These are phyloP conservation scores for Lithodes maja DNA, from an alignment of 2,888 invertebrate species.

Conservation along the genomic window DNA sequence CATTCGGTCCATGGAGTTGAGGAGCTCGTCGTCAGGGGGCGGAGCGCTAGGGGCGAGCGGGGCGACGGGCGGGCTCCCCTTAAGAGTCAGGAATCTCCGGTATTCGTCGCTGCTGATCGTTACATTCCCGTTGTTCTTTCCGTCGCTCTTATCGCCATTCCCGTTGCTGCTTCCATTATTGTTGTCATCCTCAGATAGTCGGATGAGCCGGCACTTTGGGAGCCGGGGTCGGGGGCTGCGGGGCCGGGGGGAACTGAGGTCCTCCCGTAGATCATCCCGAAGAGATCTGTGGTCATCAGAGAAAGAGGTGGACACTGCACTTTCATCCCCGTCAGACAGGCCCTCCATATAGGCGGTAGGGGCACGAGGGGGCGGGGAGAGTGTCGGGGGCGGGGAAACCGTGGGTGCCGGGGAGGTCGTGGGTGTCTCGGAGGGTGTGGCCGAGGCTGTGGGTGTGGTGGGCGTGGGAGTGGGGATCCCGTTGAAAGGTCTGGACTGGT, in stretches of 20 bases:
- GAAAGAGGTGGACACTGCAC: conserved; percentile 52
- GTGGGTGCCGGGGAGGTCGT: conserved; percentile 56
- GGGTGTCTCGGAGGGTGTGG: conserved; percentile 58
- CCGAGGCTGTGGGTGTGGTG: conserved; percentile 60
- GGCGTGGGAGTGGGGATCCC: conserved; percentile 33
- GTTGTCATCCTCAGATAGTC: conserved; percentile 43
- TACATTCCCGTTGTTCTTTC: conserved; percentile 32
- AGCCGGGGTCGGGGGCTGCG: conserved; percentile 35
- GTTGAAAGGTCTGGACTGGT: conserved; percentile 24
- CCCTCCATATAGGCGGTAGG: conserved; percentile 58
- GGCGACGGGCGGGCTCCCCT: conserved; percentile 42
- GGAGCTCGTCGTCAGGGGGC: conserved; percentile 54
- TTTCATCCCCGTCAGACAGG: conserved; percentile 52
- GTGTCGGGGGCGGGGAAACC: conserved; percentile 52
- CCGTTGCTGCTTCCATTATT: conserved; percentile 44
- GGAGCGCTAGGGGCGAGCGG: conserved; percentile 14
- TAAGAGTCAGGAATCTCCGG: conserved; percentile 55
- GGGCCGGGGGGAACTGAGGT: conserved; percentile 45
- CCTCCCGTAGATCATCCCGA: conserved; percentile 51
- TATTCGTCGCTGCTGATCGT: conserved; percentile 59
- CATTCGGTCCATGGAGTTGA: conserved; percentile 68
- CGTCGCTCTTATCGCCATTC: conserved; percentile 30
- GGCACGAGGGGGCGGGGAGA: conserved; percentile 48
- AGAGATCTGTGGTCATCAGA: conserved; percentile 48
- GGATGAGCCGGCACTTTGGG: conserved; percentile 36